These are phyloP conservation scores for Dynastes grantii DNA, from an alignment of 2,888 invertebrate species.

Conservation along the genomic window DNA sequence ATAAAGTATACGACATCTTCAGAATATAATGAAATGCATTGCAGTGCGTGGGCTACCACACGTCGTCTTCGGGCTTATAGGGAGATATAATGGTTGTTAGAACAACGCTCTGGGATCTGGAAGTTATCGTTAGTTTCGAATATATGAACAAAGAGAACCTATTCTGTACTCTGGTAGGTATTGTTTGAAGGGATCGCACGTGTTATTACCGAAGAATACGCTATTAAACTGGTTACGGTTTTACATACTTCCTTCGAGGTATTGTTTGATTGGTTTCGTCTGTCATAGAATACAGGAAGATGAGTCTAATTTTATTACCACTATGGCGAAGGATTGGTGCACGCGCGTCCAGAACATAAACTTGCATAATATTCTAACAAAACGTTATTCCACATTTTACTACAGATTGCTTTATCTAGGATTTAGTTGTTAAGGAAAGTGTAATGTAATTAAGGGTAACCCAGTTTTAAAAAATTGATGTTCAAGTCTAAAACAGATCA, in stretches of 20 bases:
- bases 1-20: conserved; percentile 44
- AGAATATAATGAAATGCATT: conserved; percentile 45
- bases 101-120: conserved; percentile 24
- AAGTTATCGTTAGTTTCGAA: conserved; percentile 18
- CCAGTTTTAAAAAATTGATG: too few species aligned
- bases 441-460: too few species aligned
- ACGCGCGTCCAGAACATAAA: too few species aligned
- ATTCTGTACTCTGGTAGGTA: not conserved
- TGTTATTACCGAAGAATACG: not conserved
- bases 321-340: too few species aligned
- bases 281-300: too few species aligned
- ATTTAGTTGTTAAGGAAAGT: too few species aligned
- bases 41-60: conserved; percentile 37
- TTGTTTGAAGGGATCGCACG: not conserved
- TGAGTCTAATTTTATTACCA: too few species aligned
- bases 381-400: too few species aligned
- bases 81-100: conserved; percentile 31
- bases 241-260: not conserved
- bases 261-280: too few species aligned
- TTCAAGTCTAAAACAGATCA: too few species aligned
- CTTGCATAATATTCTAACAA: too few species aligned
- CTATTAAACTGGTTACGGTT: not conserved
- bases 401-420: too few species aligned
- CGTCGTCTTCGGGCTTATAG: conserved; percentile 30
- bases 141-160: conserved; percentile 18